A percentile compares a stretch with the other conserved stretches of the same genome.
Conservation (phyloP, 1,140 invertebrate genomes). For the Drosophila guanche region DNA sequence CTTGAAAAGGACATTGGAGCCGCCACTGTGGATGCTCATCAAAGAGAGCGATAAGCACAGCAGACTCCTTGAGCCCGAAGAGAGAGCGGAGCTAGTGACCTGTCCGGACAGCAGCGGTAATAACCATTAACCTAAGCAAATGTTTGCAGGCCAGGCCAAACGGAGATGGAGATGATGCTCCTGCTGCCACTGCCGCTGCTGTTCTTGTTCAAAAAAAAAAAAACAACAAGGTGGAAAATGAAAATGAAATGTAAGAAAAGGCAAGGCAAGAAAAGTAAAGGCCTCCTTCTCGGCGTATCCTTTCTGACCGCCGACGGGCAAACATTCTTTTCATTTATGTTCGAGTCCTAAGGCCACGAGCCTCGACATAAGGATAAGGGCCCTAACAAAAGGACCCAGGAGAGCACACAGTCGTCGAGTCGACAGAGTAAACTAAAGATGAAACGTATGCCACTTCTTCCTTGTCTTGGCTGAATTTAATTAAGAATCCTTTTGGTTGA, state of each 20-base stretch:
- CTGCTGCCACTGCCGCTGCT: constrained; percentile 14
- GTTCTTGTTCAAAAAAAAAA: constrained; percentile 34
- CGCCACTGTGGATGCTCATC: neutral
- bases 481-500: constrained; percentile 71
- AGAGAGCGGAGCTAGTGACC: constrained; percentile 15
- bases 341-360: constrained; percentile 40
- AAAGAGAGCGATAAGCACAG: constrained; percentile 31
- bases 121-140: constrained; percentile 73
- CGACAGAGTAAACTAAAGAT: constrained; percentile 48
- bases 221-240: constrained; percentile 19
- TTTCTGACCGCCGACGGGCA: constrained; percentile 70
- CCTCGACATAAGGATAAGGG: constrained; percentile 62
- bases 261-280: constrained; percentile 16
- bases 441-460: constrained; percentile 43
- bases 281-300: constrained; percentile 38
- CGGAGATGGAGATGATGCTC: constrained; percentile 18
- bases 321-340: constrained; percentile 66
- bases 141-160: constrained; percentile 53
- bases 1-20: constrained; percentile 53
- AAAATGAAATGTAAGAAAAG: constrained; percentile 45
- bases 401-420: constrained; percentile 33
- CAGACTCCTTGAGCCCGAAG: constrained; percentile 26
- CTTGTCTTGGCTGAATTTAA: constrained; percentile 72
- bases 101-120: constrained; percentile 39
- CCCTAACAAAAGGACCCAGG: constrained; percentile 58